These are phyloP conservation scores for Halisarca cf. caerulea DNA, from an alignment of 37 sponge, comb jelly and placozoan species.

Conservation along the genomic window DNA sequence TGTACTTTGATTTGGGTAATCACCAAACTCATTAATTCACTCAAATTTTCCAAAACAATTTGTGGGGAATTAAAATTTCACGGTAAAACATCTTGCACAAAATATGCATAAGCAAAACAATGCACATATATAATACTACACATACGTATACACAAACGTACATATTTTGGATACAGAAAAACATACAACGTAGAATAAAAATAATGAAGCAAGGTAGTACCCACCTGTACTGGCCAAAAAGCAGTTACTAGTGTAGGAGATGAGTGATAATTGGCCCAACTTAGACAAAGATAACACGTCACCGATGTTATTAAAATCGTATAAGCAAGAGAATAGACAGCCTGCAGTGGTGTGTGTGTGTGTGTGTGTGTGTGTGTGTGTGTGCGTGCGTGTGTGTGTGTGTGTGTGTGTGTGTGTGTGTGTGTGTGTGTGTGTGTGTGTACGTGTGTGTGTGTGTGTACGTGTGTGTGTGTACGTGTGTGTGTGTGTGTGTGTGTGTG, in stretches of 20 bases:
- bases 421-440: not conserved
- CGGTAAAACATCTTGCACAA: no score
- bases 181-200: not conserved
- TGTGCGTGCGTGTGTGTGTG: not conserved
- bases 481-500: no score
- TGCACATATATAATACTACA: no score
- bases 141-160: no score
- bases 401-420: not conserved
- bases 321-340: not conserved
- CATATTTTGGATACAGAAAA: no score
- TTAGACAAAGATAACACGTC: not conserved
- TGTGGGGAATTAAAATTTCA: no score
- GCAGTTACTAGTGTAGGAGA: slow-evolving; percentile 10
- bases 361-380: not conserved
- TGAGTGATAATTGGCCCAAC: slow-evolving; percentile 4
- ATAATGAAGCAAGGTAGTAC: not conserved
- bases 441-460: no score
- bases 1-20: no score
- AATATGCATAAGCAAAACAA: no score
- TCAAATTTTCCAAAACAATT: no score
- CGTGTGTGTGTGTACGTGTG: no score
- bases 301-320: not conserved
- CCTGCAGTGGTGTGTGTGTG: not conserved
- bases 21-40: no score
- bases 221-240: slow-evolving; percentile 3